Evolutionary conservation across 2,113 vertebrate species (phyloP).

Genomic region (Trinectes maculatus): DNA sequence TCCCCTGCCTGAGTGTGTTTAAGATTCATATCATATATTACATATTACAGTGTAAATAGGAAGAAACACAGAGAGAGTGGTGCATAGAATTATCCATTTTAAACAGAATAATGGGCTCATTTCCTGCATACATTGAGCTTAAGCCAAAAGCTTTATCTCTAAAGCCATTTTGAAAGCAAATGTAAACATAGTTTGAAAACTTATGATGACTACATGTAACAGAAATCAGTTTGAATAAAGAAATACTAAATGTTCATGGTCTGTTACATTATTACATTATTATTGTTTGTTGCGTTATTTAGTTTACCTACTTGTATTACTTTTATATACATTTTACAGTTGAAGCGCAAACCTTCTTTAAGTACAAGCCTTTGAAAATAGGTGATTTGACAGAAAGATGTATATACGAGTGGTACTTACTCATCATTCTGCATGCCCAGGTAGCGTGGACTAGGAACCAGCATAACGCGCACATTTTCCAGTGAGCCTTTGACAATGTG

Average conservation of each 20-base stretch:
- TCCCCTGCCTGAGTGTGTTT: neutral
- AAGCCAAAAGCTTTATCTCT: no score
- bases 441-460: slow-evolving; percentile 96
- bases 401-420: slow-evolving; percentile 78
- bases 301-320: neutral
- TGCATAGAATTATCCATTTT: neutral
- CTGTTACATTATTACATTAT: slow-evolving; percentile 11
- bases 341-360: neutral
- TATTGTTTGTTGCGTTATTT: no score
- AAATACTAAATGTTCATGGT: neutral
- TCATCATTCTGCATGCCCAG: slow-evolving; percentile 96
- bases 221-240: slow-evolving; percentile 24
- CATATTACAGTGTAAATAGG: neutral
- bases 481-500: slow-evolving; percentile 97
- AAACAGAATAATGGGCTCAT: slow-evolving; percentile 6
- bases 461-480: slow-evolving; percentile 98
- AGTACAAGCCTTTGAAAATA: neutral
- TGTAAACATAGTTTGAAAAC: no score
- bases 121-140: neutral
- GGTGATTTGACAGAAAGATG: neutral
- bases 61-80: neutral
- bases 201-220: slow-evolving; percentile 8
- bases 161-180: no score
- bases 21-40: neutral
- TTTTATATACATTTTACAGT: neutral